A percentile compares a stretch with the other conserved stretches of the same genome.
Conservation (phyloP, 35 echinoderm and acorn worm species). For the Eucidaris tribuloides region DNA sequence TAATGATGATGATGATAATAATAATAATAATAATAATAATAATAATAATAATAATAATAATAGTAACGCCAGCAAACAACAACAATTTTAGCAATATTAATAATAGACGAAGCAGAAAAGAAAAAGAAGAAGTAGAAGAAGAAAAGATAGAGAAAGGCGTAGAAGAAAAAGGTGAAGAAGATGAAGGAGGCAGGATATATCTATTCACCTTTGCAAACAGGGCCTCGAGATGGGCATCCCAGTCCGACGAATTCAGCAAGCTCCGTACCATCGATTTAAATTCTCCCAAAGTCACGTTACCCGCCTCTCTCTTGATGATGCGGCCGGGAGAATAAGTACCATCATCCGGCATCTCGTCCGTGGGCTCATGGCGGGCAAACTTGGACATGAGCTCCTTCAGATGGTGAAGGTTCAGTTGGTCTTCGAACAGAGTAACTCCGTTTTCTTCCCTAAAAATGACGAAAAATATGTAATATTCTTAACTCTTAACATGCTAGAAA, state of each 20-base stretch:
- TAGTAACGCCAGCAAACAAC: too few relatives aligned
- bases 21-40: too few relatives aligned
- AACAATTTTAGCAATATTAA: too few relatives aligned
- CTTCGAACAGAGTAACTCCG: slow-evolving; percentile 57
- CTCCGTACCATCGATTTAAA: slow-evolving; percentile 84
- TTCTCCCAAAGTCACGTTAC: slow-evolving; percentile 85
- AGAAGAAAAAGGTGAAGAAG: background rate
- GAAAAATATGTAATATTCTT: too few relatives aligned
- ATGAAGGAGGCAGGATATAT: too few relatives aligned
- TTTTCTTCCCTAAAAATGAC: background rate
- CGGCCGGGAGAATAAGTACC: slow-evolving; percentile 69
- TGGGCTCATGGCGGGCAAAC: slow-evolving; percentile 76
- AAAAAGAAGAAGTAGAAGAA: background rate
- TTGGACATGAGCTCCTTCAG: slow-evolving; percentile 80
- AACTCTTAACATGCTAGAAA: too few relatives aligned
- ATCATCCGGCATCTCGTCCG: slow-evolving; percentile 69
- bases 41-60: too few relatives aligned
- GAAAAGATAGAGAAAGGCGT: background rate
- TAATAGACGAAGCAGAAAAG: background rate
- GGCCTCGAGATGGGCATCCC: slow-evolving; percentile 84
- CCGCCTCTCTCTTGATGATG: slow-evolving; percentile 76
- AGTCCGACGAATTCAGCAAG: slow-evolving; percentile 61
- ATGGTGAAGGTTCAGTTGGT: slow-evolving; percentile 94
- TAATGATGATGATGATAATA: too few relatives aligned
- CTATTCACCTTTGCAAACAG: slow-evolving; percentile 87